phyloP scores from a whole-genome alignment of 2,888 invertebrate species.

The Pseudococcus jackbeardsleyi region DNA sequence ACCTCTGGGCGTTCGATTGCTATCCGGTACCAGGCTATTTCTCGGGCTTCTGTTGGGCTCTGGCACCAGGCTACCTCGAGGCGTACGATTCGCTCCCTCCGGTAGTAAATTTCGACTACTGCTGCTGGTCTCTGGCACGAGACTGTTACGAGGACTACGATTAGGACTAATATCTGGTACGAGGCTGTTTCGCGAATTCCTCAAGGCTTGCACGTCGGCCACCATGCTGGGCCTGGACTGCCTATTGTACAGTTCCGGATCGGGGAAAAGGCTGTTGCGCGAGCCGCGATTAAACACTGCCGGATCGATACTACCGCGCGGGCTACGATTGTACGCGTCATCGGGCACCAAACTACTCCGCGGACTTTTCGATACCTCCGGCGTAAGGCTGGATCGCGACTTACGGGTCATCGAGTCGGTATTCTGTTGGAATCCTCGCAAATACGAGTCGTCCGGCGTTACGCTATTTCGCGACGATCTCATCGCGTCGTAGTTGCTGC shows the following conservation, averaged over 20 bases:
- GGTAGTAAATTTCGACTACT: slow-evolving; percentile 70
- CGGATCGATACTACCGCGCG: slow-evolving; percentile 71
- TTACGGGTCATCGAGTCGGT: slow-evolving; percentile 64
- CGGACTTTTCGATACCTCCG: slow-evolving; percentile 74
- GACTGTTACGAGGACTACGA: slow-evolving; percentile 74
- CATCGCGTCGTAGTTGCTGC: slow-evolving; percentile 67
- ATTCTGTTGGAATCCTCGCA: slow-evolving; percentile 17
- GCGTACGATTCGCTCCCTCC: slow-evolving; percentile 70
- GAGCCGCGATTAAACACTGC: slow-evolving; percentile 69
- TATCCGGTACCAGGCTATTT: slow-evolving; percentile 71
- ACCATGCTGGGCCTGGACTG: slow-evolving; percentile 73
- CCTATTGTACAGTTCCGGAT: slow-evolving; percentile 70
- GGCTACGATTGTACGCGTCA: slow-evolving; percentile 71
- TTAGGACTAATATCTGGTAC: slow-evolving; percentile 71
- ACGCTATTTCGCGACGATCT: slow-evolving; percentile 38
- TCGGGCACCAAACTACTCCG: slow-evolving; percentile 75
- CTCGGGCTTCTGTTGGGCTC: slow-evolving; percentile 71
- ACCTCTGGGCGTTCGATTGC: slow-evolving; percentile 75
- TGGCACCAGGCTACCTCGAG: slow-evolving; percentile 72
- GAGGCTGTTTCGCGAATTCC: slow-evolving; percentile 74
- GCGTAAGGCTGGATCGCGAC: slow-evolving; percentile 74
- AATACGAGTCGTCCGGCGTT: slow-evolving; percentile 11
- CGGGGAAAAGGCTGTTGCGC: slow-evolving; percentile 70
- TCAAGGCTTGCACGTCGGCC: slow-evolving; percentile 71
- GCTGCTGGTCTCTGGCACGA: slow-evolving; percentile 70